Base-by-base conservation (phyloP, 2,113 vertebrate species). In the Salvelinus alpinus region DNA sequence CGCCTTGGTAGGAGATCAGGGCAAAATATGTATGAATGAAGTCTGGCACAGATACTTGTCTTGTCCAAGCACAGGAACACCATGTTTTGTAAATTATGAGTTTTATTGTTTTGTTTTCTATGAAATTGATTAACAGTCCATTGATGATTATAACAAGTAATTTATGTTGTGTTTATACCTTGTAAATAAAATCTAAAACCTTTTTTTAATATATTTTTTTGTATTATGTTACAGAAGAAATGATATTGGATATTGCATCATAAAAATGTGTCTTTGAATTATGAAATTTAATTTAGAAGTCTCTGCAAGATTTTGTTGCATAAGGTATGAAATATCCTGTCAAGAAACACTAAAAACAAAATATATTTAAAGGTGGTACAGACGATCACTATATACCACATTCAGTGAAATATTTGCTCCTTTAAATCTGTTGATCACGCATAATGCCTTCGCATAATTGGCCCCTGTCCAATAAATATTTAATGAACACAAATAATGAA, bases 81-180 rank as follows among this genome's bases (percentile, higher is more conserved):
- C 92, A 94, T 92, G 94, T 97, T 97, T 98, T 97, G 96, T 98
- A 98, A 97, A 97, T 96, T 95, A 89, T 91, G 83, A 86, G 85
- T 87, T 88, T 88, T 88, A 79, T 87, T 82, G 77, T 59, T 76
- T 72, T 27, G 84, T 86, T 88, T 85, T 76, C 22, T 70, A 24
- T 44, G 81, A 87, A 85, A 87, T 82, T 44, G 38, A 44, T 44
- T 89, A 84, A 86, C 80, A 88, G 85, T 91, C 84, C 66, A 38
- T 68, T 14, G 1, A 18, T 86, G 69, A 78, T 91, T 90, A 80
- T 84, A 87, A 84, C 80, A 79, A 84, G 86, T 89, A 85, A 87
- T 89, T 91, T 89, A 86, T 88, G 82, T 91, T 92, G 88, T 44
- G 38, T 89, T 91, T 91, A 85, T 90, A 89, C 90, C 87, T 87